These are phyloP conservation scores for Turritopsis dohrnii DNA, from an alignment of 30 jellyfish, hydroid and myxozoan genomes.

Conservation along the genomic window DNA sequence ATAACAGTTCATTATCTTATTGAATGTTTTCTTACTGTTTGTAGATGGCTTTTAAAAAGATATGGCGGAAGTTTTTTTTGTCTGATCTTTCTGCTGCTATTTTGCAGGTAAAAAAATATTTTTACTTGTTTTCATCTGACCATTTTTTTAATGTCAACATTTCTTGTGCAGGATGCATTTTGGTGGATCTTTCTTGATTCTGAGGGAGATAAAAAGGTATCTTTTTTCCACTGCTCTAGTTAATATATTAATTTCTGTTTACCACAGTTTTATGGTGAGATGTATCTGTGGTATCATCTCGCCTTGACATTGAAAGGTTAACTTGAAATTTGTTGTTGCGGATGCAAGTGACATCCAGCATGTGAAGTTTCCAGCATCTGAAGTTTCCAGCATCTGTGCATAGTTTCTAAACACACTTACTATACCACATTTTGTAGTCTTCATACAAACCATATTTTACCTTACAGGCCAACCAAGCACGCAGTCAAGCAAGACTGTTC, in stretches of 20 bases:
- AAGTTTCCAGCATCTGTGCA: too few relatives aligned
- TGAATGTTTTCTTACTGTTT: too few relatives aligned
- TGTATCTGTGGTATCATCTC: too few relatives aligned
- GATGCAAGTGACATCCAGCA: too few relatives aligned
- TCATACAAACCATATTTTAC: background rate
- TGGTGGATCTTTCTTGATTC: background rate
- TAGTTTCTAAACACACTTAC: too few relatives aligned
- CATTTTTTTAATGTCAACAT: background rate
- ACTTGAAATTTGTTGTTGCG: too few relatives aligned
- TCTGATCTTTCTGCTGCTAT: conserved; percentile 74
- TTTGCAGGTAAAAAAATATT: conserved; percentile 37
- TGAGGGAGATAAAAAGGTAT: background rate
- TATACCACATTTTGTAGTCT: too few relatives aligned
- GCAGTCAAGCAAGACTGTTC: conserved; percentile 31
- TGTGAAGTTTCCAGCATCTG: too few relatives aligned
- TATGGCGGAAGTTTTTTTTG: conserved; percentile 58
- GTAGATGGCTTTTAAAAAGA: conserved; percentile 23
- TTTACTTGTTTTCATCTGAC: background rate
- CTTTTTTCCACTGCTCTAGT: background rate
- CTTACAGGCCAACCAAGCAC: background rate
- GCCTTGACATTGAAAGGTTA: too few relatives aligned
- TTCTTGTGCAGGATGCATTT: background rate
- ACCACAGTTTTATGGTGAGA: too few relatives aligned
- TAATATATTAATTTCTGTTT: too few relatives aligned
- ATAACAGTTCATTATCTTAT: too few relatives aligned